A percentile compares a stretch with the other conserved stretches of the same genome.
Conservation (phyloP, 2,113 vertebrate genomes). For the Esox niger region DNA sequence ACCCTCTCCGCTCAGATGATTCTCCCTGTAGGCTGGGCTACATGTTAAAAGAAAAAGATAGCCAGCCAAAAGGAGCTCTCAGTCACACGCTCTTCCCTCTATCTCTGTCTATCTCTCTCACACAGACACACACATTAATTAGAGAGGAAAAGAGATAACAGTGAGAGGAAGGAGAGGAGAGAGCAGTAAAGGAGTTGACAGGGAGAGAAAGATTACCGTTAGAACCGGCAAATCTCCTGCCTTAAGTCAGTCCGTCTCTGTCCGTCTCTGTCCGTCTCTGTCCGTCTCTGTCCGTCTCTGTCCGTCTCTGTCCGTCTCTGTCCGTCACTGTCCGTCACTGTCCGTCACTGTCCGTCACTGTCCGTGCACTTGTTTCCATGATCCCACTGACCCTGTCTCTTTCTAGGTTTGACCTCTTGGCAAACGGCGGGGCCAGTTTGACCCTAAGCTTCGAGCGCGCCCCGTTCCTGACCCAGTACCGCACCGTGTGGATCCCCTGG, state of each 20-base stretch:
- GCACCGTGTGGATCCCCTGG: conserved; percentile 96
- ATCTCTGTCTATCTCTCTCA: no score
- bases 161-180: background rate
- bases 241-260: conserved; percentile 3
- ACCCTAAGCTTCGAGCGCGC: conserved; percentile 91
- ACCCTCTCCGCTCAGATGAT: no score
- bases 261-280: background rate
- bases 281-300: background rate
- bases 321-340: no score
- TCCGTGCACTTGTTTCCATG: no score
- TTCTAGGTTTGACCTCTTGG: conserved; percentile 92
- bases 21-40: no score
- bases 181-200: background rate
- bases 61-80: no score
- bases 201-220: background rate
- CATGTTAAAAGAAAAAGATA: no score
- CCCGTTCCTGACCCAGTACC: conserved; percentile 92
- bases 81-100: no score
- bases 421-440: conserved; percentile 91
- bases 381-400: background rate
- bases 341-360: background rate
- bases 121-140: no score
- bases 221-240: background rate
- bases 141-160: background rate
- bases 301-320: background rate